phyloP scores from a whole-genome alignment of 2,888 invertebrate species.

The Agelastica alni region DNA sequence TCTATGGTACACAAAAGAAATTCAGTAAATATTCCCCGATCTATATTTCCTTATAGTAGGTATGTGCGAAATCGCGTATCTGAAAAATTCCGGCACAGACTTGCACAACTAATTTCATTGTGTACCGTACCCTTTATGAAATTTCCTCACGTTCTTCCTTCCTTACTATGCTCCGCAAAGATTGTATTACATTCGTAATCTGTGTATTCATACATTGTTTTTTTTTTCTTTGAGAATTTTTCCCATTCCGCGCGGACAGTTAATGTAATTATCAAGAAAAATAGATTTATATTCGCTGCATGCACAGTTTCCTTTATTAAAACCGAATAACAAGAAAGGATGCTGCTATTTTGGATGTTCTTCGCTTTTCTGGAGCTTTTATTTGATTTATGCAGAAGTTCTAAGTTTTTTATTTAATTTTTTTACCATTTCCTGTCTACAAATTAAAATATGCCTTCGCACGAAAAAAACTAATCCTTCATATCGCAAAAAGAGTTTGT shows the following conservation, averaged over 20 bases:
- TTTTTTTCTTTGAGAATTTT: slow-evolving; percentile 16
- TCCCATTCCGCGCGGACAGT: not conserved
- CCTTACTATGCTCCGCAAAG: slow-evolving; percentile 14
- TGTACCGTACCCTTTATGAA: slow-evolving; percentile 18
- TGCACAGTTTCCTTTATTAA: not conserved
- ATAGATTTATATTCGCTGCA: slow-evolving; percentile 8
- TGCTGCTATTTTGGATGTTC: too few relatives aligned
- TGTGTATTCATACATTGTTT: slow-evolving; percentile 27
- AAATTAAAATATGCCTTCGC: too few relatives aligned
- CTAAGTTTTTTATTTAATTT: too few relatives aligned
- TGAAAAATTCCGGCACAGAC: slow-evolving; percentile 20
- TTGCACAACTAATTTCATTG: slow-evolving; percentile 20
- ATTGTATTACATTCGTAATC: slow-evolving; percentile 27
- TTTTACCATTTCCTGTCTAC: too few relatives aligned
- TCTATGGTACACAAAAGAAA: not conserved
- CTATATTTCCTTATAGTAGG: slow-evolving; percentile 12
- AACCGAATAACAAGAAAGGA: too few relatives aligned
- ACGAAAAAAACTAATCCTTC: too few relatives aligned
- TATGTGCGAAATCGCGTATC: slow-evolving; percentile 14
- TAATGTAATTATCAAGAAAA: slow-evolving; percentile 13
- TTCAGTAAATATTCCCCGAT: slow-evolving; percentile 6
- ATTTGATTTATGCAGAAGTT: too few relatives aligned
- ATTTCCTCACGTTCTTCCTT: slow-evolving; percentile 20
- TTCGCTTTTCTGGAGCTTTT: too few relatives aligned
- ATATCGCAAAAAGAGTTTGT: too few relatives aligned